Percentiles rank a stretch among this genome's conserved stretches.
Evolutionary conservation across 2,113 vertebrate genomes (phyloP).

Genomic region (Melanocharis versteri): DNA sequence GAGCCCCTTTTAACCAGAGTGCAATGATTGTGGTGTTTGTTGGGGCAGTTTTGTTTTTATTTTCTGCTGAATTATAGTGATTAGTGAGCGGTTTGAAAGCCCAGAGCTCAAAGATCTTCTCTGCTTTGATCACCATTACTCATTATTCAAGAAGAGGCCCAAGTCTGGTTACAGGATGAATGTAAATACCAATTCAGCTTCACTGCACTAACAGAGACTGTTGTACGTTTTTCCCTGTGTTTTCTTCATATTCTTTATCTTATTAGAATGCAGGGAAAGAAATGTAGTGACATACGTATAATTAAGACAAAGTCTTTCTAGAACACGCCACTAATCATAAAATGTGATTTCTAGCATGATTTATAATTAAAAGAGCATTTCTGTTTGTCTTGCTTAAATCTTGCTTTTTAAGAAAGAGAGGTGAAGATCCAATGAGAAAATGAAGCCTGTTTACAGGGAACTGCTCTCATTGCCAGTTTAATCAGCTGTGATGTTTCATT

Average conservation of each 20-base stretch:
- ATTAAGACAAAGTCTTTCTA: neutral
- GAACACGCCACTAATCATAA: neutral
- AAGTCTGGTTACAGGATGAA: neutral
- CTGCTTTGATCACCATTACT: conserved; percentile 44
- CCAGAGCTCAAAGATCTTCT: conserved; percentile 17
- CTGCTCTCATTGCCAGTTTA: conserved; percentile 9
- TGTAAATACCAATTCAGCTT: conserved; percentile 4
- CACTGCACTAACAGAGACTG: neutral
- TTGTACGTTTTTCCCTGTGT: neutral
- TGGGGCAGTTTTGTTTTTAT: conserved; percentile 25
- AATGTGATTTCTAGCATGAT: neutral
- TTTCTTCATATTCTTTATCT: neutral
- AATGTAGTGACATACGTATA: neutral
- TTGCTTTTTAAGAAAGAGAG: neutral
- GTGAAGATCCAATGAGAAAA: neutral
- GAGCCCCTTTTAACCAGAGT: conserved; percentile 20
- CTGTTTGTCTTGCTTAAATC: neutral
- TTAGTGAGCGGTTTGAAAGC: conserved; percentile 39
- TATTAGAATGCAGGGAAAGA: conserved; percentile 8
- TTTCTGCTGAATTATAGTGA: conserved; percentile 62
- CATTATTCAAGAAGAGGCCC: neutral
- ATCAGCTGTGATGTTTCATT: conserved; percentile 48
- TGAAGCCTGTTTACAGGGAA: neutral
- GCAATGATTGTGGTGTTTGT: conserved; percentile 23
- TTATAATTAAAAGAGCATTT: conserved; percentile 5